Conservation (phyloP, 1,140 invertebrate species). For the Oedothorax gibbosus region DNA sequence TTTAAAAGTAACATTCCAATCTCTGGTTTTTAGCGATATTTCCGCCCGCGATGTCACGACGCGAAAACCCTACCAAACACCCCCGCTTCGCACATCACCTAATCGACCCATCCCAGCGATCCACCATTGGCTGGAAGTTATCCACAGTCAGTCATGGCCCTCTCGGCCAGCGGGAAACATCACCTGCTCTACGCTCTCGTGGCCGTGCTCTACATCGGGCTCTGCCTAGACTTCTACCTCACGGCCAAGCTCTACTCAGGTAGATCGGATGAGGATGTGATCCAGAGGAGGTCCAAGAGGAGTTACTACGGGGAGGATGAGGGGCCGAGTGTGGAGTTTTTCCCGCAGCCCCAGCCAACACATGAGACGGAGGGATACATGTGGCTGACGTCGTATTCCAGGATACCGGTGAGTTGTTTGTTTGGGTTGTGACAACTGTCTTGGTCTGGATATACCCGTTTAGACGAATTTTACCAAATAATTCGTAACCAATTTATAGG, state of each 20-base stretch:
- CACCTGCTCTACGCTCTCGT: conserved; percentile 50
- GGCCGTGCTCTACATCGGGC: conserved; percentile 35
- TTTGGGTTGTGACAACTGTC: neutral
- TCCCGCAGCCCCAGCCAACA: conserved; percentile 60
- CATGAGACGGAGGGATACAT: conserved; percentile 60
- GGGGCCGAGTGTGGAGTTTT: conserved; percentile 61
- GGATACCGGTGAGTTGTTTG: conserved; percentile 64
- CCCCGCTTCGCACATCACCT: neutral
- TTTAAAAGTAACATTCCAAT: neutral
- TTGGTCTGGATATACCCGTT: neutral
- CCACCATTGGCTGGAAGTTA: conserved; percentile 55
- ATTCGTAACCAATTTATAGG: no score
- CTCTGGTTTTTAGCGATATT: neutral
- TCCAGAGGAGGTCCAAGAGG: neutral
- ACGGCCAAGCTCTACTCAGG: conserved; percentile 23
- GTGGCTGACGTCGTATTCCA: conserved; percentile 66
- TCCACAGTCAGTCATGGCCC: conserved; percentile 52
- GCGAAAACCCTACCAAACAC: neutral
- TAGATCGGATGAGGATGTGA: neutral
- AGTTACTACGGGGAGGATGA: conserved; percentile 23
- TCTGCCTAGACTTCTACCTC: conserved; percentile 54
- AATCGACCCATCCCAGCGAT: conserved; percentile 27
- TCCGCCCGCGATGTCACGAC: neutral
- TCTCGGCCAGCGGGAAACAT: conserved; percentile 40
- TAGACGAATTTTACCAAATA: no score